Percentiles rank a stretch among this genome's conserved stretches.
Conservation (phyloP, 2,113 vertebrate genomes). For the Circaetus cinerascens region DNA sequence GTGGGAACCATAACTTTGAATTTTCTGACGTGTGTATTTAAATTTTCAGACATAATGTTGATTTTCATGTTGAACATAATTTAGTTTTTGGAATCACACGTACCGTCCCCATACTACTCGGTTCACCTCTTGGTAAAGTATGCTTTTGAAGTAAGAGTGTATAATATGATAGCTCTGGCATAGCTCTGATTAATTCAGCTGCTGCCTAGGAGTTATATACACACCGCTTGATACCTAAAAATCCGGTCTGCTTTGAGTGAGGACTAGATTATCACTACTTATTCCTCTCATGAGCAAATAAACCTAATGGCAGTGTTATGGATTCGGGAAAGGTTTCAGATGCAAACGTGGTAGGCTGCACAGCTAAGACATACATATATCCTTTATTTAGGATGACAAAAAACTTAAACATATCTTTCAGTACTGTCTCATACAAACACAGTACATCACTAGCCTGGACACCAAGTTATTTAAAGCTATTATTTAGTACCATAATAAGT, state of each 20-base stretch:
- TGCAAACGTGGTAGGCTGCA: slow-evolving; percentile 29
- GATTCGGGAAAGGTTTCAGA: slow-evolving; percentile 65
- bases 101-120: not conserved
- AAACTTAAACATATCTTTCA: slow-evolving; percentile 77
- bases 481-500: slow-evolving; percentile 82
- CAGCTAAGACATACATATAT: slow-evolving; percentile 61
- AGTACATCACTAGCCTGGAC: slow-evolving; percentile 76
- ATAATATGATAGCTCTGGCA: not conserved
- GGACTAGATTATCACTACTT: not conserved
- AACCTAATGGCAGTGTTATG: slow-evolving; percentile 49
- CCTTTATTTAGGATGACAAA: slow-evolving; percentile 78
- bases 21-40: not conserved
- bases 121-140: not conserved
- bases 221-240: slow-evolving; percentile 12
- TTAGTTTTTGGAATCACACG: not conserved
- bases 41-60: slow-evolving; percentile 38
- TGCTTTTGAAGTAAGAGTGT: not conserved
- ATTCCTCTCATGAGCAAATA: slow-evolving; percentile 1
- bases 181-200: slow-evolving; percentile 20
- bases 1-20: not conserved
- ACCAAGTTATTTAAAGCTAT: slow-evolving; percentile 80
- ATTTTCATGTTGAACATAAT: slow-evolving; percentile 34
- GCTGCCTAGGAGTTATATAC: not conserved
- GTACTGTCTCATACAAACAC: slow-evolving; percentile 67
- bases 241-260: not conserved